Percentiles rank a stretch among this genome's conserved stretches.
Conservation (phyloP, 2,888 invertebrate genomes). For the Entomobrya proxima region DNA sequence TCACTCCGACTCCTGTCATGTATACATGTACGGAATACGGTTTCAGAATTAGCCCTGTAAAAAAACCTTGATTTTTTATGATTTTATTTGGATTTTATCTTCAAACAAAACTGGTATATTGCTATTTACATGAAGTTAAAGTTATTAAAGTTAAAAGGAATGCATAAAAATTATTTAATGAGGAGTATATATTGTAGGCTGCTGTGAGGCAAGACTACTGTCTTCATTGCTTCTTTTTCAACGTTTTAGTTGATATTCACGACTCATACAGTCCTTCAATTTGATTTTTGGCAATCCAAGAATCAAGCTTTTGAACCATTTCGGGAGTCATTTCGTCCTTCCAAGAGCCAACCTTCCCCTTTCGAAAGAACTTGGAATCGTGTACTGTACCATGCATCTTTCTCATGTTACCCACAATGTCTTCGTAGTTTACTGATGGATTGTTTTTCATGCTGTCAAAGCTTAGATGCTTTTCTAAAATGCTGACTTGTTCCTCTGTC, state of each 20-base stretch:
- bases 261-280: conserved; percentile 68
- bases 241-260: neutral
- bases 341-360: conserved; percentile 89
- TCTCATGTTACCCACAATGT: conserved; percentile 76
- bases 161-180: too few species aligned
- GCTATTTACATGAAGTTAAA: too few species aligned
- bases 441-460: conserved; percentile 79
- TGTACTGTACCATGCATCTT: conserved; percentile 75
- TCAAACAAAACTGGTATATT: too few species aligned
- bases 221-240: neutral
- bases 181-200: too few species aligned
- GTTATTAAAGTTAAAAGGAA: too few species aligned
- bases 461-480: conserved; percentile 82
- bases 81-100: too few species aligned
- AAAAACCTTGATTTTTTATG: too few species aligned
- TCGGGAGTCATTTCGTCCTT: conserved; percentile 86
- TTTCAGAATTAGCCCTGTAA: too few species aligned
- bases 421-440: conserved; percentile 84
- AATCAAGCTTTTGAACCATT: conserved; percentile 84
- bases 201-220: neutral
- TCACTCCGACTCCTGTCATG: too few species aligned
- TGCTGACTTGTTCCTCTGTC: conserved; percentile 82
- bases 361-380: conserved; percentile 81
- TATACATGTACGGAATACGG: too few species aligned
- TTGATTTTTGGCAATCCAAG: conserved; percentile 82